These are phyloP conservation scores for Empis stercorea DNA, from an alignment of 2,888 invertebrate species.

Conservation along the genomic window DNA sequence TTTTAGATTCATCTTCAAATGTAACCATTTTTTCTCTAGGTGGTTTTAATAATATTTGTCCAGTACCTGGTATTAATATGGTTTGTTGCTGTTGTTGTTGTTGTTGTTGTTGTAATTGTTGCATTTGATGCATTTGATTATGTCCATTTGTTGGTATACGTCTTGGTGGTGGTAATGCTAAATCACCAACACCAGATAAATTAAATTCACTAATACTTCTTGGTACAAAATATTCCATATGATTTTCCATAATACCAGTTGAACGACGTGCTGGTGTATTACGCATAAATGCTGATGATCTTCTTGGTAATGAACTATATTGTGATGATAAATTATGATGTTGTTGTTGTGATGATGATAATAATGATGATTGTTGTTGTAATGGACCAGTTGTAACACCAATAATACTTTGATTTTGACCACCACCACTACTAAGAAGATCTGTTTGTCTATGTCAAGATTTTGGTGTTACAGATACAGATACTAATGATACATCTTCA, in stretches of 20 bases:
- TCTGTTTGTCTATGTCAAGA: conserved; percentile 45
- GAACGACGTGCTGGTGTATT: conserved; percentile 53
- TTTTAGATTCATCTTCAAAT: conserved; percentile 54
- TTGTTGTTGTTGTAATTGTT: conserved; percentile 16
- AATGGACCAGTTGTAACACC: conserved; percentile 1
- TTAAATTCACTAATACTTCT: conserved; percentile 75
- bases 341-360: conserved; percentile 28
- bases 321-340: conserved; percentile 32
- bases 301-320: conserved; percentile 46
- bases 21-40: conserved; percentile 67
- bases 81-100: conserved; percentile 27
- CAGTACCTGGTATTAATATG: conserved; percentile 17
- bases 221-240: conserved; percentile 72
- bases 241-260: conserved; percentile 45
- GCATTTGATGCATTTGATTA: conserved; percentile 15
- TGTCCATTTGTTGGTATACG: conserved; percentile 26
- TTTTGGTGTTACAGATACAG: conserved; percentile 40
- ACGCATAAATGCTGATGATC: conserved; percentile 44
- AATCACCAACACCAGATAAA: conserved; percentile 50
- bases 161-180: conserved; percentile 38
- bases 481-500: conserved; percentile 40
- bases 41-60: conserved; percentile 38
- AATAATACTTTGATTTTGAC: conserved; percentile 17
- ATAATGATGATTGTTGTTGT: too few species aligned
- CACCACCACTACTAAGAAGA: conserved; percentile 28